phyloP scores from a whole-genome alignment of 2,797 vertebrate species.

The Borostomias antarcticus region DNA sequence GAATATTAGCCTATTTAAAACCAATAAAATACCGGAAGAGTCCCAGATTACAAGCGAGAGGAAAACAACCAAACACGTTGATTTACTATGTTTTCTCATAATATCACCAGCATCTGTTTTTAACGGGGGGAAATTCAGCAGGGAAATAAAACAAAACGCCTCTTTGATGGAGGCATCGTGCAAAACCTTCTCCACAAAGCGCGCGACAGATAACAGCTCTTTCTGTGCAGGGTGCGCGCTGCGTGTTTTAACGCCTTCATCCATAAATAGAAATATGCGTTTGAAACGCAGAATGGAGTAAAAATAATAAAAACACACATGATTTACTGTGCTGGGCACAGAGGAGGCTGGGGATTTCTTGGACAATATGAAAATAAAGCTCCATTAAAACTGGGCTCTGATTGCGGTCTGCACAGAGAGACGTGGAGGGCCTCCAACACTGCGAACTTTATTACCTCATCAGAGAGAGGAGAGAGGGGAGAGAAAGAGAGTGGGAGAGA shows the following conservation, averaged over 20 bases:
- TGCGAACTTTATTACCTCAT: slow-evolving; percentile 68
- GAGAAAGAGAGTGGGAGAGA: slow-evolving; percentile 45
- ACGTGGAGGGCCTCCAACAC: slow-evolving; percentile 66
- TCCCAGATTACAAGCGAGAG: slow-evolving; percentile 35
- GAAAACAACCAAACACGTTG: slow-evolving; percentile 53
- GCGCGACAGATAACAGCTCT: slow-evolving; percentile 59
- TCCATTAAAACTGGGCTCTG: slow-evolving; percentile 69
- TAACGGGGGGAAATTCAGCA: slow-evolving; percentile 54
- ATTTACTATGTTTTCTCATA: slow-evolving; percentile 59
- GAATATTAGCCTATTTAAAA: slow-evolving; percentile 41
- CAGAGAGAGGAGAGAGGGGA: slow-evolving; percentile 27
- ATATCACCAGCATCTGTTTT: slow-evolving; percentile 62
- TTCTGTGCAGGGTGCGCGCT: slow-evolving; percentile 61
- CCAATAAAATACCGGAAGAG: slow-evolving; percentile 51
- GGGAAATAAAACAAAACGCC: slow-evolving; percentile 30
- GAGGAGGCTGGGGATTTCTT: slow-evolving; percentile 68
- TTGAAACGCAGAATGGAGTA: slow-evolving; percentile 55
- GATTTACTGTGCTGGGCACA: slow-evolving; percentile 61
- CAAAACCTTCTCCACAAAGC: slow-evolving; percentile 46
- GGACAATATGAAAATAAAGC: slow-evolving; percentile 76
- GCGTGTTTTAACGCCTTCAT: slow-evolving; percentile 65
- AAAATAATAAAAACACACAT: slow-evolving; percentile 61
- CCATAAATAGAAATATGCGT: slow-evolving; percentile 60
- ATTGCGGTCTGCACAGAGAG: slow-evolving; percentile 68
- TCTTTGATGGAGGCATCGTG: not conserved